phyloP scores from a whole-genome alignment of 1,140 invertebrate genomes.

The Stegodyphus mimosarum region DNA sequence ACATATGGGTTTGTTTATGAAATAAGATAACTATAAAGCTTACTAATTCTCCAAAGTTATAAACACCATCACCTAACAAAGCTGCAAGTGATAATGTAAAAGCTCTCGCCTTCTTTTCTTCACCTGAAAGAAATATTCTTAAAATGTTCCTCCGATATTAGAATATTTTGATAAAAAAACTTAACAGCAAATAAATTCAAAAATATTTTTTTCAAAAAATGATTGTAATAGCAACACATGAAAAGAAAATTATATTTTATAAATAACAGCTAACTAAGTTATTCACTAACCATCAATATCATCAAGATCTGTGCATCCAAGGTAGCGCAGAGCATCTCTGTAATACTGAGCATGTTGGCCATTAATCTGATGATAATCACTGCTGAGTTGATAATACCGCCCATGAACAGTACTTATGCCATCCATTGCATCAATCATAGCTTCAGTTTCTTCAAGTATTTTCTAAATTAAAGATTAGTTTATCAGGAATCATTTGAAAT shows the following conservation, averaged over 20 bases:
- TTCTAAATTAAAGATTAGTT: conserved; percentile 71
- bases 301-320: conserved; percentile 89
- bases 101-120: conserved; percentile 84
- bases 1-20: too few species aligned
- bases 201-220: background rate
- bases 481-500: conserved; percentile 3
- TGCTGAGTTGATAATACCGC: conserved; percentile 93
- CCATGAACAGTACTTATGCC: conserved; percentile 94
- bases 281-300: conserved; percentile 69
- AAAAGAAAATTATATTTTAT: background rate
- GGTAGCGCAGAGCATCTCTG: conserved; percentile 90
- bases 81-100: conserved; percentile 94
- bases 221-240: background rate
- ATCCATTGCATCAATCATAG: conserved; percentile 86
- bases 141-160: background rate
- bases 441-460: conserved; percentile 90
- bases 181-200: too few species aligned
- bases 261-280: background rate
- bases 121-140: conserved; percentile 68
- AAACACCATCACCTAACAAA: conserved; percentile 93
- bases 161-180: too few species aligned
- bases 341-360: conserved; percentile 95
- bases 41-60: conserved; percentile 96
- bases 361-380: conserved; percentile 87
- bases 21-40: conserved; percentile 58